Base-by-base conservation (phyloP, 2,113 vertebrate genomes). In the Mormyrus lacerda region DNA sequence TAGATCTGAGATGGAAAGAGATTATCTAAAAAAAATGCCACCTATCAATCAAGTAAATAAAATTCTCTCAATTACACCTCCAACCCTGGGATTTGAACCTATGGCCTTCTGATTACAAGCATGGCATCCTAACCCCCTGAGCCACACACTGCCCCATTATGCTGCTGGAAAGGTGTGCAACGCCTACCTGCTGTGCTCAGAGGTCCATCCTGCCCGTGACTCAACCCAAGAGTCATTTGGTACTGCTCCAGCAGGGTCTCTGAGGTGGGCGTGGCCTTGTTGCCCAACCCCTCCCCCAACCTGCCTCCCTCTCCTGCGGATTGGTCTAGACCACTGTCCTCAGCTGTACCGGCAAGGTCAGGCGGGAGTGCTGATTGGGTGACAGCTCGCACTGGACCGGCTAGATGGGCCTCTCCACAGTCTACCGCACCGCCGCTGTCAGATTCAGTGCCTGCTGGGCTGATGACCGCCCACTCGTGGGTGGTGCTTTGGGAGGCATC, bases 241-340 rank as follows among this genome's bases (percentile, higher is more conserved):
- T 93, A 95, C 91, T 96, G 93, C 51, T 93, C 92, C 89, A 95
- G 89, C 53, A 96, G 92, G n/a, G 89, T 93, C 82, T 91, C 79
- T 45, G 79, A 65, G 48, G 84, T 17, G 17, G n/a, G n/a, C 4
- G 53, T 9, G 39, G 13, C 88, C 79, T 24, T 27, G 6, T 93
- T 90, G 19, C 58, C 50, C 27, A 88, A 91, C 27, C 79, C 76
- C 27, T 91, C 91, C 69, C 42, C 90, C 8, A 50, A 0, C 73
- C 91, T 88, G 0, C 48, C 89, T 88, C 42, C 19, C 0, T 51
- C 87, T 0, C 65, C 89, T 27, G 91, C 87, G 53, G 93, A 92
- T 53, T 89, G 92, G 90, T 92, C 91, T 55, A 92, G 91, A 45
- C 93, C 93, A 24, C 92, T 93, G 92, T 94, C 94, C 91, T 88